Conservation (phyloP, 2,113 vertebrate genomes). For the Heptranchias perlo region DNA sequence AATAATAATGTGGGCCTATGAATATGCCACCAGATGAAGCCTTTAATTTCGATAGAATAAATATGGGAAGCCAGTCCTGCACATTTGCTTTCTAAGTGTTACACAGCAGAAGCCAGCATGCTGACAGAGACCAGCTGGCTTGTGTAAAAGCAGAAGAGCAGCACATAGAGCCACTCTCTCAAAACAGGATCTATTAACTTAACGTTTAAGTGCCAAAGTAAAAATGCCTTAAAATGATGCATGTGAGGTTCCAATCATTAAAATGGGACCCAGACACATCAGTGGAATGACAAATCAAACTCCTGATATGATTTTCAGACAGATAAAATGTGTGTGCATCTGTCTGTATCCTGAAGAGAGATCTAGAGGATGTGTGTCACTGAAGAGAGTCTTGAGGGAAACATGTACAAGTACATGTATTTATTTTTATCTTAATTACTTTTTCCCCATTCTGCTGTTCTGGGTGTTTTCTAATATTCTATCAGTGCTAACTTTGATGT, state of each 20-base stretch:
- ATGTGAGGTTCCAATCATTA: neutral
- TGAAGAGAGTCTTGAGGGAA: neutral
- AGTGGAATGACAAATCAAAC: no score
- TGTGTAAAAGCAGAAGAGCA: neutral
- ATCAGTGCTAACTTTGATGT: neutral
- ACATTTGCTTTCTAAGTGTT: neutral
- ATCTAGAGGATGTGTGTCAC: neutral
- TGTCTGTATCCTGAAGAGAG: neutral
- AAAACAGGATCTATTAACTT: neutral
- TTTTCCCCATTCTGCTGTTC: neutral
- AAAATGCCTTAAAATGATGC: neutral
- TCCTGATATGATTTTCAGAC: no score
- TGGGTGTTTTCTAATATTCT: neutral
- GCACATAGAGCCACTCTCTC: neutral
- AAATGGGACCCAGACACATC: no score
- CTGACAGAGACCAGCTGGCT: neutral
- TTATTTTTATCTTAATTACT: neutral
- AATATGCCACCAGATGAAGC: neutral
- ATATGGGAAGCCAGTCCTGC: neutral
- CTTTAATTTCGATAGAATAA: neutral
- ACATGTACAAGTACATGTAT: neutral
- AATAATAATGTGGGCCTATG: neutral
- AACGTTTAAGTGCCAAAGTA: neutral
- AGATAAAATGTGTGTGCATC: no score
- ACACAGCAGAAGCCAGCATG: neutral